Percentiles rank a stretch among this genome's conserved stretches.
These are phyloP conservation scores for Epinephelus moara DNA, from an alignment of 2,113 vertebrate genomes.

Conservation along the genomic window DNA sequence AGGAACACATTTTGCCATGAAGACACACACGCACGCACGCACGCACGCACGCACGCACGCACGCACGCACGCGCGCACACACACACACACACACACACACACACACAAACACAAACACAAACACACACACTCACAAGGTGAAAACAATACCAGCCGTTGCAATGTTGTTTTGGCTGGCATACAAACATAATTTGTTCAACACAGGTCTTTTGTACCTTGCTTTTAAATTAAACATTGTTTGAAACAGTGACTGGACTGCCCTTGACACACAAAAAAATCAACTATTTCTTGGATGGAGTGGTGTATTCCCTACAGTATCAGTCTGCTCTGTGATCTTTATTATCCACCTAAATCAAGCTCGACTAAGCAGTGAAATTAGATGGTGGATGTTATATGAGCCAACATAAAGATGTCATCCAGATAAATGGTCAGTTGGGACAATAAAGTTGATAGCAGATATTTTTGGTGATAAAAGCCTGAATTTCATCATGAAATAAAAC, in stretches of 20 bases:
- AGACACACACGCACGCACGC: too few species aligned
- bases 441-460: background rate
- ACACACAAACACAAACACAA: too few species aligned
- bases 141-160: too few species aligned
- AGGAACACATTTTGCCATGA: too few species aligned
- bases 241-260: background rate
- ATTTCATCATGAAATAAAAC: slow-evolving; percentile 17
- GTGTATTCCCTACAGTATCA: background rate
- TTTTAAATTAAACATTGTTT: background rate
- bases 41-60: too few species aligned
- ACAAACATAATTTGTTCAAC: background rate
- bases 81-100: too few species aligned
- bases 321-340: slow-evolving; percentile 37
- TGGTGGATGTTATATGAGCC: slow-evolving; percentile 38
- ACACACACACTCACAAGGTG: too few species aligned
- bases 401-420: slow-evolving; percentile 50
- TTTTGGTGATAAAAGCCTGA: slow-evolving; percentile 15
- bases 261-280: background rate
- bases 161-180: too few species aligned
- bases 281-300: background rate
- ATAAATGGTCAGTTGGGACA: slow-evolving; percentile 25
- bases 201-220: background rate
- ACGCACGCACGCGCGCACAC: too few species aligned
- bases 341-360: slow-evolving; percentile 50
- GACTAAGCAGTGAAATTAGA: slow-evolving; percentile 41